These are phyloP conservation scores for Tychaedon coryphoeus DNA, from an alignment of 2,113 vertebrate species.

Conservation along the genomic window DNA sequence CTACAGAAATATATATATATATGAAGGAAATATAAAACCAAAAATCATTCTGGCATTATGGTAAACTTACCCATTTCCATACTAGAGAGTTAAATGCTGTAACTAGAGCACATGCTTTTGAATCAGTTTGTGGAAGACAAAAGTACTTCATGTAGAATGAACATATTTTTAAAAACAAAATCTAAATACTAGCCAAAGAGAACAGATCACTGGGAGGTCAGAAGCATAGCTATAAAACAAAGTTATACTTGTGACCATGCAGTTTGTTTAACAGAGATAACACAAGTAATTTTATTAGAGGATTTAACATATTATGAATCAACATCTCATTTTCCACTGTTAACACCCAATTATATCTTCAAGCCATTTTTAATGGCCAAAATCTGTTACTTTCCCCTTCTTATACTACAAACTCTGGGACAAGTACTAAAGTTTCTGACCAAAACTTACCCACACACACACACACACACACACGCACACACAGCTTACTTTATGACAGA, in stretches of 20 bases:
- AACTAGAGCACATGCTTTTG: neutral
- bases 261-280: neutral
- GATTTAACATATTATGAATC: neutral
- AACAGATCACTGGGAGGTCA: neutral
- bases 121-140: neutral
- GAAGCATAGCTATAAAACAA: neutral
- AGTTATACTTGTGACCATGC: neutral
- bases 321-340: neutral
- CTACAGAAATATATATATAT: neutral
- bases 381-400: neutral
- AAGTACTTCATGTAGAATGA: neutral
- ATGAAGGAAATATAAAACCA: neutral
- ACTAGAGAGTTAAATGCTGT: neutral
- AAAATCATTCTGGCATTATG: neutral
- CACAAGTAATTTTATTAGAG: neutral
- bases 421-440: neutral
- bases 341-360: neutral
- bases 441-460: too few relatives aligned
- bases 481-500: neutral
- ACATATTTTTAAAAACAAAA: neutral
- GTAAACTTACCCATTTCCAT: neutral
- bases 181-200: neutral
- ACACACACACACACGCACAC: too few relatives aligned
- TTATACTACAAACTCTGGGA: neutral
- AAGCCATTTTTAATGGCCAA: neutral